These are phyloP conservation scores for Nemotelus pantherinus DNA, from an alignment of 2,888 invertebrate species.

Conservation along the genomic window DNA sequence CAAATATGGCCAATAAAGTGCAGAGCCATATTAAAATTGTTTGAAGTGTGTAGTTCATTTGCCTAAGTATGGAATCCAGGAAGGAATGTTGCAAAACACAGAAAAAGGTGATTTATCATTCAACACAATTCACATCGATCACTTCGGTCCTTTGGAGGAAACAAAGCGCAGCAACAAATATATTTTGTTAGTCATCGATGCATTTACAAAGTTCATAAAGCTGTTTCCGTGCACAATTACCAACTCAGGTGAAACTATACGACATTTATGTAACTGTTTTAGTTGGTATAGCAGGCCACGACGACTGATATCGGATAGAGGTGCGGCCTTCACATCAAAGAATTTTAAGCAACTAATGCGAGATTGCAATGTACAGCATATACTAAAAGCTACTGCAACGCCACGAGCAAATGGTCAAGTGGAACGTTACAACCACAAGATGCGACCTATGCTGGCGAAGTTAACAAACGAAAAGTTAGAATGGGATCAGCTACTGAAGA, in stretches of 20 bases:
- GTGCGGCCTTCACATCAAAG: conserved; percentile 38
- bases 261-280: conserved; percentile 38
- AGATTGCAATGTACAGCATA: conserved; percentile 44
- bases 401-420: conserved; percentile 38
- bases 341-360: conserved; percentile 33
- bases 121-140: conserved; percentile 24
- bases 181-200: conserved; percentile 37
- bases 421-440: conserved; percentile 7
- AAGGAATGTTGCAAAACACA: conserved; percentile 29
- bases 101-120: conserved; percentile 32
- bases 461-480: neutral
- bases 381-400: conserved; percentile 42
- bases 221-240: conserved; percentile 43
- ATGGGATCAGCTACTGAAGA: conserved; percentile 8
- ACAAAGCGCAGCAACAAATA: conserved; percentile 44
- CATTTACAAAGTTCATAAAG: conserved; percentile 35
- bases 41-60: conserved; percentile 23
- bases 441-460: conserved; percentile 24
- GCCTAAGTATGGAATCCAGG: conserved; percentile 12
- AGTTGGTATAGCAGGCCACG: conserved; percentile 33
- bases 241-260: conserved; percentile 1
- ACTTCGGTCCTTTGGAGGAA: conserved; percentile 39
- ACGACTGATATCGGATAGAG: conserved; percentile 44
- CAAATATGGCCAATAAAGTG: conserved; percentile 18
- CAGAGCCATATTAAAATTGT: conserved; percentile 28